Conservation (phyloP, 1,140 invertebrate species). For the Colletes gigas region DNA sequence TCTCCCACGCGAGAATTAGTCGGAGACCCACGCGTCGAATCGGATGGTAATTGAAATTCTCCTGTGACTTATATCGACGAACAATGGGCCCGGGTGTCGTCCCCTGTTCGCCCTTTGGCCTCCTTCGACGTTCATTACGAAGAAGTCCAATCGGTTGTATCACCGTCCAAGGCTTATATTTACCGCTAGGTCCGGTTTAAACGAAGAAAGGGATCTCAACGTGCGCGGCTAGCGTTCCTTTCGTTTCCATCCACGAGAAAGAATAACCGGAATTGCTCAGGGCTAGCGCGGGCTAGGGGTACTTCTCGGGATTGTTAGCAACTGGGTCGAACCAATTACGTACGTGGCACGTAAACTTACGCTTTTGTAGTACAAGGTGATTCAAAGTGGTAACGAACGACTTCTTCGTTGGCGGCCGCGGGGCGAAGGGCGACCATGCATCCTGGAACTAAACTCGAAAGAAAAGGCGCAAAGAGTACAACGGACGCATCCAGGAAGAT, state of each 20-base stretch:
- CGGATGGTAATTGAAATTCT: too few relatives aligned
- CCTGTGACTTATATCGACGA: too few relatives aligned
- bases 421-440: background rate
- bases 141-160: background rate
- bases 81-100: too few relatives aligned
- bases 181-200: background rate
- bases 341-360: constrained; percentile 49
- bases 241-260: constrained; percentile 27
- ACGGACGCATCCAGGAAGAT: background rate
- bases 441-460: constrained; percentile 15
- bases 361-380: constrained; percentile 45
- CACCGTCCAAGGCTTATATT: background rate
- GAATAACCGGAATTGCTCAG: constrained; percentile 47
- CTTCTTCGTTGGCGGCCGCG: background rate
- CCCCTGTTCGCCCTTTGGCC: background rate
- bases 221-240: background rate
- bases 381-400: constrained; percentile 46
- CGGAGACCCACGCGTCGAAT: too few relatives aligned
- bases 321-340: constrained; percentile 54
- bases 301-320: constrained; percentile 49
- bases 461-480: too few relatives aligned
- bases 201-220: constrained; percentile 3
- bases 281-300: constrained; percentile 35
- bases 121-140: background rate
- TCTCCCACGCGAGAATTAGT: too few relatives aligned